Evolutionary conservation across 2,888 invertebrate species (phyloP).

Genomic region (Oscheius sp.): DNA sequence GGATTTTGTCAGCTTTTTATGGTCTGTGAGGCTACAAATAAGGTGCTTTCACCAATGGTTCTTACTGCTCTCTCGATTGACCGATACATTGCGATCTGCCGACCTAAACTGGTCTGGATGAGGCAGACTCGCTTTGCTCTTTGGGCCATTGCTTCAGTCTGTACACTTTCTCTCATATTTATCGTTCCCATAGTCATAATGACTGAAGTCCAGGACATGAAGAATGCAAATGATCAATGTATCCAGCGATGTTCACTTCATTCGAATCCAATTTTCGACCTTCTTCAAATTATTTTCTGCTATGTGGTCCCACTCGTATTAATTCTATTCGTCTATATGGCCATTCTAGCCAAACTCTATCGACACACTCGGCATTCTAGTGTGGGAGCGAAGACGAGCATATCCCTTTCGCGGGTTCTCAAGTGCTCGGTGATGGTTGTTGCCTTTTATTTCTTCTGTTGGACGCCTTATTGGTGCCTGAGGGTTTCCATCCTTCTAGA

Average conservation of each 20-base stretch:
- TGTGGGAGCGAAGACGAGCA: slow-evolving; percentile 62
- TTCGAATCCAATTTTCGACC: slow-evolving; percentile 47
- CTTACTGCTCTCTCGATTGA: slow-evolving; percentile 65
- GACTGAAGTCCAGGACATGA: slow-evolving; percentile 41
- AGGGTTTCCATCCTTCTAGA: slow-evolving; percentile 37
- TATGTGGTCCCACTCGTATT: slow-evolving; percentile 61
- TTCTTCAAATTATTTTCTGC: slow-evolving; percentile 57
- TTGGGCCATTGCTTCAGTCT: slow-evolving; percentile 51
- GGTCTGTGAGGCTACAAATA: slow-evolving; percentile 67
- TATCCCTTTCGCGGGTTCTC: slow-evolving; percentile 63
- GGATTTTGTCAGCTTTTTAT: slow-evolving; percentile 55
- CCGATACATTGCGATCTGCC: slow-evolving; percentile 53
- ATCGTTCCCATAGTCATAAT: slow-evolving; percentile 57
- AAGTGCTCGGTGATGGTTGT: slow-evolving; percentile 69
- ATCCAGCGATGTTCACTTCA: slow-evolving; percentile 54
- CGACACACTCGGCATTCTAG: slow-evolving; percentile 47
- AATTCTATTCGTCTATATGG: slow-evolving; percentile 65
- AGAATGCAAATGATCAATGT: slow-evolving; percentile 29
- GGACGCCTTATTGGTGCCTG: slow-evolving; percentile 69
- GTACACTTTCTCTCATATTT: slow-evolving; percentile 57
- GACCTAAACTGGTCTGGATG: slow-evolving; percentile 64
- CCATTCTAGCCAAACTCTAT: slow-evolving; percentile 58
- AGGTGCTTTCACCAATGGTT: slow-evolving; percentile 64
- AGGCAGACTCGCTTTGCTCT: slow-evolving; percentile 62
- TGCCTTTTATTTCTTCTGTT: slow-evolving; percentile 69